These are phyloP conservation scores for Drosophila punjabiensis DNA, from an alignment of 1,140 invertebrate genomes.

Conservation along the genomic window DNA sequence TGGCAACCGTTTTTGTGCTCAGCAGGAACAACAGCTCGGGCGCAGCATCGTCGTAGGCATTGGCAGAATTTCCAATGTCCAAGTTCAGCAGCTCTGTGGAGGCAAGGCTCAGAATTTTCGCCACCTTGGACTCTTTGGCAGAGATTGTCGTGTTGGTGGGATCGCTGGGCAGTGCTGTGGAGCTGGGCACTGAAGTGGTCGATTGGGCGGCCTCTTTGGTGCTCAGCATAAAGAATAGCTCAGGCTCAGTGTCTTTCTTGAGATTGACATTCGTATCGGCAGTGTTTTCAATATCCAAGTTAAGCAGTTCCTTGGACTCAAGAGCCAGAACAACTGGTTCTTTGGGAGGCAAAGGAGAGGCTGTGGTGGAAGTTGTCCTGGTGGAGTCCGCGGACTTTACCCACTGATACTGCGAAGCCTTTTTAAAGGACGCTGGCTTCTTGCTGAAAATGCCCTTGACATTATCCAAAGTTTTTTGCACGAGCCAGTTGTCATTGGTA, in stretches of 20 bases:
- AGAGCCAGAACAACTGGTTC: neutral
- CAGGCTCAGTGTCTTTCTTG: conserved; percentile 18
- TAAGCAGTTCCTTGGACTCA: conserved; percentile 11
- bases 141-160: neutral
- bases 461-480: conserved; percentile 34
- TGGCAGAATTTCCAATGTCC: conserved; percentile 10
- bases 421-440: conserved; percentile 36
- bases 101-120: conserved; percentile 6
- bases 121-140: neutral
- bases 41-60: conserved; percentile 27
- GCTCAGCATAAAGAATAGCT: conserved; percentile 22
- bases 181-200: conserved; percentile 9
- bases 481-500: conserved; percentile 59
- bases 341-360: neutral
- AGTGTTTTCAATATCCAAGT: conserved; percentile 1
- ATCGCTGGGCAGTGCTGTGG: neutral
- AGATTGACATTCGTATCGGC: neutral
- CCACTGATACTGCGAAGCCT: conserved; percentile 7
- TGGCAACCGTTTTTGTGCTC: neutral
- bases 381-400: neutral
- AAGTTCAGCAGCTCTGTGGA: conserved; percentile 29
- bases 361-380: conserved; percentile 6
- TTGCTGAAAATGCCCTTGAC: conserved; percentile 44
- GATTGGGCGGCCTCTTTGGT: neutral
- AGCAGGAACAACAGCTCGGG: conserved; percentile 24